Evolutionary conservation across 2,888 invertebrate genomes (phyloP).

Genomic region (Diaphora mendica): DNA sequence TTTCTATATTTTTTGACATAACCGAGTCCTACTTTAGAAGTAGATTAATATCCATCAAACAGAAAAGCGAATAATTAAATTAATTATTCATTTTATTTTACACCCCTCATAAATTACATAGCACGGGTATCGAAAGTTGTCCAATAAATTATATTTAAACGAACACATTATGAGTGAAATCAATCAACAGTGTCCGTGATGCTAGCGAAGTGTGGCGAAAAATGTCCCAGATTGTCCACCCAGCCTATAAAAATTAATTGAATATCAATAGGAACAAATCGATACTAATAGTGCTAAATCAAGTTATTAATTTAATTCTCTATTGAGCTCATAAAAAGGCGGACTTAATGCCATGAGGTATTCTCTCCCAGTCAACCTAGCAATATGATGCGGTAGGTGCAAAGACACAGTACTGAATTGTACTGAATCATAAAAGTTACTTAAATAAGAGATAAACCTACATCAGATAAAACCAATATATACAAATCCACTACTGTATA

Average conservation of each 20-base stretch:
- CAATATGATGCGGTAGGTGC: too few relatives aligned
- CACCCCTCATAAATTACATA: not conserved
- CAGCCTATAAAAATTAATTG: not conserved
- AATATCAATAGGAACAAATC: not conserved
- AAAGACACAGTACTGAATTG: too few relatives aligned
- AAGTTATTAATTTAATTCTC: too few relatives aligned
- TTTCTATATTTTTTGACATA: not conserved
- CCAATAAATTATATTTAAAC: not conserved
- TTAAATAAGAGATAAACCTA: too few relatives aligned
- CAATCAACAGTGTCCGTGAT: not conserved
- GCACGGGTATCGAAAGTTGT: not conserved
- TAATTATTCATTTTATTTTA: not conserved
- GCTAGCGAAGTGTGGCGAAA: not conserved
- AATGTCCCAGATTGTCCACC: not conserved
- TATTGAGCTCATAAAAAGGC: too few relatives aligned
- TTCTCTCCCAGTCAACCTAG: too few relatives aligned
- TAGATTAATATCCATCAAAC: not conserved
- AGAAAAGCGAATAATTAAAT: not conserved
- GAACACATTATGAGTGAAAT: not conserved
- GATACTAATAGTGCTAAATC: too few relatives aligned
- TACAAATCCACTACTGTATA: too few relatives aligned
- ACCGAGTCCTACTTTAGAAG: not conserved
- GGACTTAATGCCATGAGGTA: too few relatives aligned
- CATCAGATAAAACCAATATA: too few relatives aligned
- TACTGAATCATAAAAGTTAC: too few relatives aligned